Conservation (phyloP, 2,797 vertebrate species). For the Scolopax rusticola region DNA sequence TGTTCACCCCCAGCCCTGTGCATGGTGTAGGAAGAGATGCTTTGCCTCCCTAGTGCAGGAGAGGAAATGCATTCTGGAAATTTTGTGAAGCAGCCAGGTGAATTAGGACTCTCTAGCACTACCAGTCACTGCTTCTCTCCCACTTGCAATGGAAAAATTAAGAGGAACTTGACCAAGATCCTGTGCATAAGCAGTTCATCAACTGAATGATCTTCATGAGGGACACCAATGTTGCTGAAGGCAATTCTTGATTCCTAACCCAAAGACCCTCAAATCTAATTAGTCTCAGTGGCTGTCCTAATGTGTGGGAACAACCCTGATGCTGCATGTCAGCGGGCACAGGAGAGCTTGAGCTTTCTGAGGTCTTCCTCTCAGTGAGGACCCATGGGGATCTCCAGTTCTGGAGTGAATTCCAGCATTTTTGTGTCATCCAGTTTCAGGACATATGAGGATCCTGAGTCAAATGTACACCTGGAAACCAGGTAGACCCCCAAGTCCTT, state of each 20-base stretch:
- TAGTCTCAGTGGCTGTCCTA: neutral
- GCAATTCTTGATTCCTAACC: neutral
- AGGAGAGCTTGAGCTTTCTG: neutral
- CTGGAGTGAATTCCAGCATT: neutral
- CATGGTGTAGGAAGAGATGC: neutral
- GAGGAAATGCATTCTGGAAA: neutral
- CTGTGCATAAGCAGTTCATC: neutral
- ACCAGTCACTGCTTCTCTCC: neutral
- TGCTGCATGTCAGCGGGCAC: neutral
- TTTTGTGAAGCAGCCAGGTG: neutral
- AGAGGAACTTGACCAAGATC: neutral
- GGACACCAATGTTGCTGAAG: neutral
- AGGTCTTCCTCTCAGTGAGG: neutral
- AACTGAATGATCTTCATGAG: neutral
- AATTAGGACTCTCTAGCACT: neutral
- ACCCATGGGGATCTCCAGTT: neutral
- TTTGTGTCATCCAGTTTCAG: neutral
- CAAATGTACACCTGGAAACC: neutral
- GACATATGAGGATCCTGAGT: neutral
- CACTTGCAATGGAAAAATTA: neutral
- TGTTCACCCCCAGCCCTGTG: neutral
- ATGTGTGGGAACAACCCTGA: neutral
- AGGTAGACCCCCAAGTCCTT: neutral
- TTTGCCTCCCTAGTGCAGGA: neutral
- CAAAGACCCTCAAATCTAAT: neutral